Conservation (phyloP, 2,113 vertebrate species). For the Leptodactylus fuscus region DNA sequence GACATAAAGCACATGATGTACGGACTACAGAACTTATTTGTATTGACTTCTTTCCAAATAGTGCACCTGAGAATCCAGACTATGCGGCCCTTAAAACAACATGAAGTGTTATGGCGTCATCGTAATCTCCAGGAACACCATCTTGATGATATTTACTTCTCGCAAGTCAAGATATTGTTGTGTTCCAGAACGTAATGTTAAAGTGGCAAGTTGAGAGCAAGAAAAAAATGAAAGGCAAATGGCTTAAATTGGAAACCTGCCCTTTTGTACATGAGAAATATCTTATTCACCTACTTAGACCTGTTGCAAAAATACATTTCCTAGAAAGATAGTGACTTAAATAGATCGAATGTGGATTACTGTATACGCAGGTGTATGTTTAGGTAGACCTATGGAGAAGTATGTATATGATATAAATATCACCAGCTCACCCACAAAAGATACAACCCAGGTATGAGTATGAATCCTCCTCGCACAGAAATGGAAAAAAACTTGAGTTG, state of each 20-base stretch:
- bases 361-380: no score
- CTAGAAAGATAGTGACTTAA: not conserved
- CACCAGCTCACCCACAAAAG: no score
- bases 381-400: no score
- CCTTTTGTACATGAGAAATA: not conserved
- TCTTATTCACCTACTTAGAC: not conserved
- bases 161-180: conserved; percentile 13
- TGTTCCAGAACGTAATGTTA: conserved; percentile 18
- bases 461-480: no score
- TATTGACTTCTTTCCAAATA: conserved; percentile 44
- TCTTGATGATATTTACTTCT: conserved; percentile 18
- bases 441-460: no score
- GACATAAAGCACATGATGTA: conserved; percentile 20
- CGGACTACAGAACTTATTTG: not conserved
- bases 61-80: conserved; percentile 53
- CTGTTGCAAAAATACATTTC: not conserved
- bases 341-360: not conserved
- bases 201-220: not conserved
- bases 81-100: conserved; percentile 47
- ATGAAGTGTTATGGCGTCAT: conserved; percentile 38
- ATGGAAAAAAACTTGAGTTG: no score
- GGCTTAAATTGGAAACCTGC: conserved; percentile 2
- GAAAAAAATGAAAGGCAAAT: not conserved
- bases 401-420: no score
- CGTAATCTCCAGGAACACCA: not conserved